A percentile compares a stretch with the other conserved stretches of the same genome.
Evolutionary conservation across 2,888 invertebrate species (phyloP).

Genomic region (Megastigmus dorsalis): DNA sequence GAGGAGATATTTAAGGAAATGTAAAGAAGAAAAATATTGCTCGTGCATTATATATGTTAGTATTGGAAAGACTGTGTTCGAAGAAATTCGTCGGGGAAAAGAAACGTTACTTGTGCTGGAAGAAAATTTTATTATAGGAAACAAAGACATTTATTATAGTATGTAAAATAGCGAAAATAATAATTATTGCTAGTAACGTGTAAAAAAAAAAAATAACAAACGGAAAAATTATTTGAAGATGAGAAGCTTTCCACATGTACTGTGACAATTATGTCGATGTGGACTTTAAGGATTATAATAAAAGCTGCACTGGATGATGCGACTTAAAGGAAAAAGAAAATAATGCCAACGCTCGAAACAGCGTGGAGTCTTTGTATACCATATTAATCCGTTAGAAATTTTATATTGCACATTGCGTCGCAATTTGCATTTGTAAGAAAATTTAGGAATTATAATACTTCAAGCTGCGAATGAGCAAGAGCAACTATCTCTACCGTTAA

Average conservation of each 20-base stretch:
- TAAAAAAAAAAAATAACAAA: conserved; percentile 32
- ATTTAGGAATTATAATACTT: conserved; percentile 33
- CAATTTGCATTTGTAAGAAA: conserved; percentile 25
- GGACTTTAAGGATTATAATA: not conserved
- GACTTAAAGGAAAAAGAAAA: not conserved
- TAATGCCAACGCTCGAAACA: conserved; percentile 6
- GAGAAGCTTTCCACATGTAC: conserved; percentile 30
- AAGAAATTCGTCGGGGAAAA: conserved; percentile 29
- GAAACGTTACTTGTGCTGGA: conserved; percentile 30
- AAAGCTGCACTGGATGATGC: not conserved
- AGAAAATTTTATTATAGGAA: conserved; percentile 29
- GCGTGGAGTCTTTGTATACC: conserved; percentile 12
- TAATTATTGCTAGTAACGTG: conserved; percentile 21
- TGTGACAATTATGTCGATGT: not conserved
- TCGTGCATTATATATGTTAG: conserved; percentile 28
- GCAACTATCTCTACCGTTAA: conserved; percentile 18
- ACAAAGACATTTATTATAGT: conserved; percentile 23
- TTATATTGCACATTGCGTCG: conserved; percentile 34
- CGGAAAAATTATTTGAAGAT: conserved; percentile 21
- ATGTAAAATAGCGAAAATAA: conserved; percentile 36
- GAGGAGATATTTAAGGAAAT: conserved; percentile 16
- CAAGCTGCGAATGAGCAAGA: not conserved
- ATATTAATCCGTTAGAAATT: conserved; percentile 38
- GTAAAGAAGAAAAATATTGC: conserved; percentile 41
- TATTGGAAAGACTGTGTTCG: conserved; percentile 11